These are phyloP conservation scores for Drosophila quinaria DNA, from an alignment of 2,888 invertebrate genomes.

Conservation along the genomic window DNA sequence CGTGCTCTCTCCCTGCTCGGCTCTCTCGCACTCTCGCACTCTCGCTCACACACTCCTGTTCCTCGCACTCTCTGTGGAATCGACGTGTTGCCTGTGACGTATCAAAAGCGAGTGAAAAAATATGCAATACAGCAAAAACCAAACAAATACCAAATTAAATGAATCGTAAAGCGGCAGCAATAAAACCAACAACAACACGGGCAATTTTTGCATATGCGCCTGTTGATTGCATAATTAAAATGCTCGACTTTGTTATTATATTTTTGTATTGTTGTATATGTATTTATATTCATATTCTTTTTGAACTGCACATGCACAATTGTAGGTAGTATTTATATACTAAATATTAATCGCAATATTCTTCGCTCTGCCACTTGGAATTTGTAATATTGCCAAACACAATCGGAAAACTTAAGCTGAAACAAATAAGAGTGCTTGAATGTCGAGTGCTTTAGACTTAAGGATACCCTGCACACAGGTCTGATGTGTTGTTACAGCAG, in stretches of 20 bases:
- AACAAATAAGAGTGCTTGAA: neutral
- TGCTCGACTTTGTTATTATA: conserved; percentile 36
- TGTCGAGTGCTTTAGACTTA: neutral
- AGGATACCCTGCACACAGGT: conserved; percentile 2
- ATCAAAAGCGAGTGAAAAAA: conserved; percentile 50
- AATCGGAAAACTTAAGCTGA: conserved; percentile 37
- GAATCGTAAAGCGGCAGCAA: conserved; percentile 45
- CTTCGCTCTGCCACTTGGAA: conserved; percentile 45
- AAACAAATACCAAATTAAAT: conserved; percentile 38
- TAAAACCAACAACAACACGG: conserved; percentile 29
- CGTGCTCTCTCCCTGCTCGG: neutral
- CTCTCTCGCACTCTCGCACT: neutral
- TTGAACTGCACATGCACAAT: conserved; percentile 7
- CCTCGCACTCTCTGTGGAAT: conserved; percentile 14
- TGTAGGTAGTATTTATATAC: conserved; percentile 8
- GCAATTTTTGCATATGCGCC: conserved; percentile 48
- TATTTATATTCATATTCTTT: conserved; percentile 32
- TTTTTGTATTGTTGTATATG: conserved; percentile 13
- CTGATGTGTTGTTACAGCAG: neutral
- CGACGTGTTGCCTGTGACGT: conserved; percentile 49
- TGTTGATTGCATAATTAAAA: conserved; percentile 58
- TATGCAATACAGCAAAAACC: conserved; percentile 43
- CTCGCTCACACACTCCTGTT: neutral
- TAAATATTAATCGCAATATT: conserved; percentile 36
- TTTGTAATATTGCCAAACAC: conserved; percentile 50